A percentile compares a stretch with the other conserved stretches of the same genome.
Conservation (phyloP, 2,888 invertebrate species). For the Drosophila paranaensis region DNA sequence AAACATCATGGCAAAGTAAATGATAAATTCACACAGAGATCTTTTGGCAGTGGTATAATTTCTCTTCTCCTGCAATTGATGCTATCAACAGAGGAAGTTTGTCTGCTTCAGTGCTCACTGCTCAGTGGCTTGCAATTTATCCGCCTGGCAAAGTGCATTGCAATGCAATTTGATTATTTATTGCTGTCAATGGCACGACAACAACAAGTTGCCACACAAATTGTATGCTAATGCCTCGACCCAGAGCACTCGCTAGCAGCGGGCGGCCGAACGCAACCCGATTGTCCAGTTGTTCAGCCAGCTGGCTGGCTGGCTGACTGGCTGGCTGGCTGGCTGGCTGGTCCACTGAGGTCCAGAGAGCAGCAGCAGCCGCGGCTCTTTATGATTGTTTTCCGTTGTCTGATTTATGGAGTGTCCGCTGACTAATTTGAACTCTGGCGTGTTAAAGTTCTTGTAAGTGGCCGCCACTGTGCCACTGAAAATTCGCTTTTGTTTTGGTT, state of each 20-base stretch:
- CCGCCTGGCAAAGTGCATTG: constrained; percentile 32
- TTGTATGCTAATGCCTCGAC: constrained; percentile 74
- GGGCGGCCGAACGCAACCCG: constrained; percentile 54
- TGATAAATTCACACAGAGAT: not conserved
- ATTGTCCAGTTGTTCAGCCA: constrained; percentile 44
- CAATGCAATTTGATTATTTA: constrained; percentile 63
- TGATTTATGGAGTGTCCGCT: constrained; percentile 75
- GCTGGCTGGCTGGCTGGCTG: not conserved
- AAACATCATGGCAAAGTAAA: constrained; percentile 29
- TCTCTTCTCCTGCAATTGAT: not conserved
- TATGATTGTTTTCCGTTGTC: constrained; percentile 61
- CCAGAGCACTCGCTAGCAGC: constrained; percentile 32
- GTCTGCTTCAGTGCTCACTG: not conserved
- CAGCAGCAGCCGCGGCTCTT: constrained; percentile 24
- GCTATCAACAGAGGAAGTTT: not conserved
- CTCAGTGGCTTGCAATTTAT: not conserved
- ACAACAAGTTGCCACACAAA: constrained; percentile 57
- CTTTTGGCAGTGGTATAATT: not conserved
- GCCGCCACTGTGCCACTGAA: constrained; percentile 48
- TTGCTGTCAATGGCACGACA: constrained; percentile 59
- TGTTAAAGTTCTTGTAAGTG: constrained; percentile 64
- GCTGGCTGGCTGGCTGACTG: not conserved
- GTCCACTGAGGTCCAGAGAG: constrained; percentile 14
- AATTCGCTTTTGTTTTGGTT: constrained; percentile 11
- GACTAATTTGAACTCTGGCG: constrained; percentile 73